Evolutionary conservation across 2,888 invertebrate genomes (phyloP).

Genomic region (Criorhina ranunculi): DNA sequence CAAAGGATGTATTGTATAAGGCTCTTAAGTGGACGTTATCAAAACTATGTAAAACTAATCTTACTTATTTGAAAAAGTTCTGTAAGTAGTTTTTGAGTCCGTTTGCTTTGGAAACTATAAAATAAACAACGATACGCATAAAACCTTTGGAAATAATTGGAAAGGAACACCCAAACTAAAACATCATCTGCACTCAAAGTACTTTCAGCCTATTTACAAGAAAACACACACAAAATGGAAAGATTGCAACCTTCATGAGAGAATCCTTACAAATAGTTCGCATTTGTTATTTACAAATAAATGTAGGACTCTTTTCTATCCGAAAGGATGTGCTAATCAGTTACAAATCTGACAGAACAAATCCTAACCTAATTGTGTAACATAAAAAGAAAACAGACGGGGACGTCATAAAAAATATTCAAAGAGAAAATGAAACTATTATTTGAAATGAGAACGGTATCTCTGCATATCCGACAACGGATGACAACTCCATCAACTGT

Average conservation of each 20-base stretch:
- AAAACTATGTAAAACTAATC: too few species aligned
- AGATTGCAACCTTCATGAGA: neutral
- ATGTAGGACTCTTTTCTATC: constrained; percentile 38
- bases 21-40: too few species aligned
- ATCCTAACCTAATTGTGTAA: constrained; percentile 60
- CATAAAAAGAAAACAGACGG: constrained; percentile 32
- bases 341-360: constrained; percentile 33
- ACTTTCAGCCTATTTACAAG: neutral
- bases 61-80: too few species aligned
- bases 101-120: too few species aligned
- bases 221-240: neutral
- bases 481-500: constrained; percentile 34
- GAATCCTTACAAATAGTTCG: neutral
- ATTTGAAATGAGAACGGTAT: constrained; percentile 23
- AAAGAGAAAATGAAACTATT: constrained; percentile 21
- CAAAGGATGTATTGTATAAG: too few species aligned
- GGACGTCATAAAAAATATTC: neutral
- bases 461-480: neutral
- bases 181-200: too few species aligned
- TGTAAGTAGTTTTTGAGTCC: too few species aligned
- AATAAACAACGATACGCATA: too few species aligned
- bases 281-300: constrained; percentile 51
- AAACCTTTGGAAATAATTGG: too few species aligned
- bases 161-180: too few species aligned
- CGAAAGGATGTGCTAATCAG: constrained; percentile 36